Evolutionary conservation across 2,113 vertebrate species (phyloP), one percentile per base, ranked within the genome.

Genomic region (Atlantisia rogersi): DNA sequence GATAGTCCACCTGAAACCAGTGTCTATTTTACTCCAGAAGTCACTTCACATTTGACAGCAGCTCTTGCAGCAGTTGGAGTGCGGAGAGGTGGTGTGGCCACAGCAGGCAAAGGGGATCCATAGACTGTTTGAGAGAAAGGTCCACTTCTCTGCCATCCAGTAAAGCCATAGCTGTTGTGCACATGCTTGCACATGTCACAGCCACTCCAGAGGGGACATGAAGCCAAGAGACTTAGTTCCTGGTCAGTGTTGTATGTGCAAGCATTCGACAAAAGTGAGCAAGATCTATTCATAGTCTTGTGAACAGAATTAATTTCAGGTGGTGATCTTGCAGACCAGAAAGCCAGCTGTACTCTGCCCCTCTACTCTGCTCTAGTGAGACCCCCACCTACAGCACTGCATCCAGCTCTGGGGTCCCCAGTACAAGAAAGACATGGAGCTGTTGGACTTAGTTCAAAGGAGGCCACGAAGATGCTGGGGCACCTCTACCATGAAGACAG

Each of bases 261-360:
- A 37, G 17, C 0, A 0, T 10, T 56, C 9, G n/a, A 29, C 0
- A 5, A 48, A 79, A 71, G 32, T 1, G 2, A 71, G 25, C 26
- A 21, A 70, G 18, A 56, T 15, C 26, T 79, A 5, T 29, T 82
- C 26, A 26, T 9, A 32, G 0, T 28, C 35, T 32, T 35, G 13
- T n/a, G 14, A 86, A 37, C 7, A 46, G 63, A 81, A 75, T 31
- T 21, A 10, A 58, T 67, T 63, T 59, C 19, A 37, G 40, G 31
- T 1, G 1, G 12, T 15, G 2, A 26, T 52, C 46, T 52, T 52
- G 11, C 50, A 52, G 22, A 10, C 50, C 50, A 52, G 50, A 52
- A 52, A 52, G 50, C 50, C 50, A 52, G 6, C 50, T 24, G 21
- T 52, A 24, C 26, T 11, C 52, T 53, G 52, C 52, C 5, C 52